Percentiles rank a stretch among this genome's conserved stretches.
These are phyloP conservation scores for Scyliorhinus canicula DNA, from an alignment of 2,797 vertebrate species.

Conservation along the genomic window DNA sequence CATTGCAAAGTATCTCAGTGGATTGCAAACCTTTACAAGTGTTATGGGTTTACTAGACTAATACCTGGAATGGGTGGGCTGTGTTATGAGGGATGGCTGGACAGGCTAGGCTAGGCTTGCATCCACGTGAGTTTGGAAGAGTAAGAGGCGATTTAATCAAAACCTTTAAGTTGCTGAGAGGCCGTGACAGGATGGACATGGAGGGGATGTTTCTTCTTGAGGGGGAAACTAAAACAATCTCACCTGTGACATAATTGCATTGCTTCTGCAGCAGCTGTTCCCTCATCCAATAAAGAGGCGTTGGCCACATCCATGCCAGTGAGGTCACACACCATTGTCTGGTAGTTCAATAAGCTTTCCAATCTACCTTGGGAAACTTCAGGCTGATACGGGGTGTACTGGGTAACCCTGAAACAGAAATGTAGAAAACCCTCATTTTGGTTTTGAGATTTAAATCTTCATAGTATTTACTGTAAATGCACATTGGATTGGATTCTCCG, in stretches of 20 bases:
- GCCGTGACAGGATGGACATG: no score
- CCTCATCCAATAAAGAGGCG: conserved; percentile 88
- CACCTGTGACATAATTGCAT: conserved; percentile 97
- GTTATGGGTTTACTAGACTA: no score
- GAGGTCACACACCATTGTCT: conserved; percentile 96
- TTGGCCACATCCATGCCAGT: conserved; percentile 89
- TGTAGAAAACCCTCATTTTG: conserved; percentile 1
- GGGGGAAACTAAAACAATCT: background rate
- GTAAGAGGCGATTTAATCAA: no score
- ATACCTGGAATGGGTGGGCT: no score
- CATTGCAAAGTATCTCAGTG: no score
- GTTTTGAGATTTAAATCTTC: background rate
- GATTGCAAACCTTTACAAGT: no score
- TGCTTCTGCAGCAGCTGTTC: conserved; percentile 89
- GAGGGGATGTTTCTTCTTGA: no score
- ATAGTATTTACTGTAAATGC: background rate
- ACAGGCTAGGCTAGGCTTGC: no score
- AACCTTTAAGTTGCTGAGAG: no score
- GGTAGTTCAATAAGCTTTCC: conserved; percentile 92
- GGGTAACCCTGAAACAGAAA: conserved; percentile 76
- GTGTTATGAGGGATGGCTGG: no score
- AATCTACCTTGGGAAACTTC: conserved; percentile 92
- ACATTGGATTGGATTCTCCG: no score
- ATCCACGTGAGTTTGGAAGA: no score
- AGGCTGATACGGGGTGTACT: conserved; percentile 96